Evolutionary conservation across 1,140 invertebrate species (phyloP), one percentile per base, ranked within the genome.

Genomic region (Heterodera carotae): DNA sequence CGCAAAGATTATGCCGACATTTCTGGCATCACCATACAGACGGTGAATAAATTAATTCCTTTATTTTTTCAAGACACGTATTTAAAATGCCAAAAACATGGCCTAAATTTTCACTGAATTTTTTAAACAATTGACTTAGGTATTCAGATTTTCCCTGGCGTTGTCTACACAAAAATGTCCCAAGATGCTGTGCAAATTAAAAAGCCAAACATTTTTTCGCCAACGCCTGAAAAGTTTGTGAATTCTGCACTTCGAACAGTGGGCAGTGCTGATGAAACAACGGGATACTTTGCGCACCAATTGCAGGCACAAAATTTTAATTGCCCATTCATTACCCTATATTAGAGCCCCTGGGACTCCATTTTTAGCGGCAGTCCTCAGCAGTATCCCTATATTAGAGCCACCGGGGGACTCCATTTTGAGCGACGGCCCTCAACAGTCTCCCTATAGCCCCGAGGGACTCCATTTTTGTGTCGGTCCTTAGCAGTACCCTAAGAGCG

Each of bases 261-360:
- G 66, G 85, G 85, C 25, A 39, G 74, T 29, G 72, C 71, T 36
- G 73, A 33, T 31, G 85, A 86, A 59, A 86, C 84, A 22, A 83
- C 83, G 39, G 84, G 84, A n/a, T 86, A 78, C 74, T 75, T 85
- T 29, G 36, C 83, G 22, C 84, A 86, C 68, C 85, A 86, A 67
- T 62, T 86, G 60, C 85, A 86, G 53, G 81, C 34, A n/a, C n/a
- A n/a, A n/a, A 34, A 78, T 5, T 69, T 36, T 82, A 2, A 62
- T n/a, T 59, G 36, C 36, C 4, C 36, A 39, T 39, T 4, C 36
- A 39, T 6, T 39, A 6, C 10, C 10, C 10, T 39, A 6, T 10
- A 4, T 39, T 39, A 39, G 4, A 39, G n/a, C n/a, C n/a, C n/a
- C n/a, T n/a, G n/a, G n/a, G n/a, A n/a, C n/a, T n/a, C n/a, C n/a